Percentiles rank a stretch among this genome's conserved stretches.
phyloP scores from a whole-genome alignment of 2,113 vertebrate species.

The Prunella himalayana region DNA sequence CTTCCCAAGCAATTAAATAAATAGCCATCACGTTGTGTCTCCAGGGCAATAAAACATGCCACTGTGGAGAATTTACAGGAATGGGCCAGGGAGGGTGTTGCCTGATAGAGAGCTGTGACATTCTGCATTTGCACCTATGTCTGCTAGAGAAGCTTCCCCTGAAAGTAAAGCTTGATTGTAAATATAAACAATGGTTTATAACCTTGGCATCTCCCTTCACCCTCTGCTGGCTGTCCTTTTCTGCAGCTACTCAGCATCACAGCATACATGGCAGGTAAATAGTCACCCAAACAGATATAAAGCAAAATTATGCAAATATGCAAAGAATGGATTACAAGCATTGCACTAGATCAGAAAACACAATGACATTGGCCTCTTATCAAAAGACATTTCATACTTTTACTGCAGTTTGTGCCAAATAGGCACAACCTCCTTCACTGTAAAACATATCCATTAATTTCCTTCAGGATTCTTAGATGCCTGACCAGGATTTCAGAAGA shows the following conservation, averaged over 20 bases:
- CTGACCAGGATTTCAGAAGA: neutral
- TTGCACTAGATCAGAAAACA: neutral
- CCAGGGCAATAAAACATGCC: slow-evolving; percentile 59
- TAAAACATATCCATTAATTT: neutral
- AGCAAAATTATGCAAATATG: slow-evolving; percentile 35
- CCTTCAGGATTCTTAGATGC: neutral
- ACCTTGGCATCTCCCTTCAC: slow-evolving; percentile 46
- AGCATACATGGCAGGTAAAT: neutral
- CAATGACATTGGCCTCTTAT: neutral
- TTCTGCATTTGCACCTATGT: neutral
- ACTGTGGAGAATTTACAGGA: slow-evolving; percentile 65
- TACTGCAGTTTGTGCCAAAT: neutral
- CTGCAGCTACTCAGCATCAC: neutral
- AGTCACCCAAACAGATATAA: neutral
- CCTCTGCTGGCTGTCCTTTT: neutral
- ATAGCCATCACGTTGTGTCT: slow-evolving; percentile 62
- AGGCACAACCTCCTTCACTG: neutral
- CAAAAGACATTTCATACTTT: neutral
- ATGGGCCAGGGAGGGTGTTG: slow-evolving; percentile 8
- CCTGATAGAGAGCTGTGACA: slow-evolving; percentile 4
- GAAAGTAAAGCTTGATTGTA: neutral
- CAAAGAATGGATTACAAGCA: neutral
- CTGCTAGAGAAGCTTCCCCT: neutral
- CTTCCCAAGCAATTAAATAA: slow-evolving; percentile 75
- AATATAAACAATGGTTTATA: slow-evolving; percentile 6